Evolutionary conservation across 2,113 vertebrate species (phyloP).

Genomic region (Nyctibius bracteatus): DNA sequence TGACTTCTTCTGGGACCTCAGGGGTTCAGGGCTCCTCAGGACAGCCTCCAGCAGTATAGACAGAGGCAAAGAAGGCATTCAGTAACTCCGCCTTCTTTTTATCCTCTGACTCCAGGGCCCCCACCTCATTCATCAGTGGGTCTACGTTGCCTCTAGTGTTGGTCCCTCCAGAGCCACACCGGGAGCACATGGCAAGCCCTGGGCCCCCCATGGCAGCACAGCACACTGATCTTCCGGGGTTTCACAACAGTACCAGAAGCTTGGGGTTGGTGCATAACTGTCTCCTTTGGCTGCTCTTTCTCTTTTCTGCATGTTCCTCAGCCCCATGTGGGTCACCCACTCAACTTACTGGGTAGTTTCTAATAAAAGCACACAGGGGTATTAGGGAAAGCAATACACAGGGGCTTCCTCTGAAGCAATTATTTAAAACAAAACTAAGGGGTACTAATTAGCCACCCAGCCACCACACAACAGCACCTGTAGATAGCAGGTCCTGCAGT

Average conservation of each 20-base stretch:
- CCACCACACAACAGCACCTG: neutral
- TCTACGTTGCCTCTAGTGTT: too few relatives aligned
- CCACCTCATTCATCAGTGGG: too few relatives aligned
- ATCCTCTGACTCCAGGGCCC: too few relatives aligned
- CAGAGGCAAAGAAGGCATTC: too few relatives aligned
- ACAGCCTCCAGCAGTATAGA: too few relatives aligned
- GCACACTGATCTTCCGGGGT: neutral
- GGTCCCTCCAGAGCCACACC: neutral
- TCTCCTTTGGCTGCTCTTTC: neutral
- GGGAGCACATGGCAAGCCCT: neutral
- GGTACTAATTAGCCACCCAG: neutral
- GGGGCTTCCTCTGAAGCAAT: neutral
- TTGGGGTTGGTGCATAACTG: neutral
- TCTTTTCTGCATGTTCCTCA: neutral
- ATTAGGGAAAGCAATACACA: neutral
- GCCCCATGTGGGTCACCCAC: rapidly evolving
- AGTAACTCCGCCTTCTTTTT: too few relatives aligned
- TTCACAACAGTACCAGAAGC: neutral
- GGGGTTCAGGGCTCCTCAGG: too few relatives aligned
- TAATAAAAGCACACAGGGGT: neutral
- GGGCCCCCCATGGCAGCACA: neutral
- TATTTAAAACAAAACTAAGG: neutral
- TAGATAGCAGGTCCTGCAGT: neutral
- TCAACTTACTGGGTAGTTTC: neutral
- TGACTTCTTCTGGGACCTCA: too few relatives aligned